phyloP scores from a whole-genome alignment of 1,140 invertebrate species.

The Drosophila orosa region DNA sequence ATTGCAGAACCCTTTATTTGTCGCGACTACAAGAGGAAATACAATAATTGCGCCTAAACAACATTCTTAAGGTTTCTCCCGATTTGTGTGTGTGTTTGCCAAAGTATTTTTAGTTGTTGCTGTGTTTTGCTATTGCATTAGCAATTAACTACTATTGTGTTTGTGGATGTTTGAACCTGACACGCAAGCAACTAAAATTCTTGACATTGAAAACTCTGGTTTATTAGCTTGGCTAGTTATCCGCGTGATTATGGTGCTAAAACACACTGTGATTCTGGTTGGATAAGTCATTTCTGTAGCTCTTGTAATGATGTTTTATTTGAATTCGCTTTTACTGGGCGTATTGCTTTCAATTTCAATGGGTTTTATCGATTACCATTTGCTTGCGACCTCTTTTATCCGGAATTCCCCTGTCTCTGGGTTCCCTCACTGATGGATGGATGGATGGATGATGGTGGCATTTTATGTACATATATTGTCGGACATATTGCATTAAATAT shows the following conservation, averaged over 20 bases:
- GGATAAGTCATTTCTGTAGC: slow-evolving; percentile 1
- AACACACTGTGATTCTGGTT: not conserved
- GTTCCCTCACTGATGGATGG: not conserved
- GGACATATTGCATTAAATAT: slow-evolving; percentile 34
- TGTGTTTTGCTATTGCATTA: slow-evolving; percentile 37
- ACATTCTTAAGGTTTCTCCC: slow-evolving; percentile 64
- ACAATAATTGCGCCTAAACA: slow-evolving; percentile 65
- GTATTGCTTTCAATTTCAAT: slow-evolving; percentile 44
- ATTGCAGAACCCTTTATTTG: not conserved
- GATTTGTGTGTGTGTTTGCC: slow-evolving; percentile 55
- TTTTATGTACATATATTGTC: slow-evolving; percentile 23
- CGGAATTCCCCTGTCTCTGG: not conserved
- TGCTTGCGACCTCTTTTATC: slow-evolving; percentile 11
- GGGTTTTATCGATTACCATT: slow-evolving; percentile 34
- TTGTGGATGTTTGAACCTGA: slow-evolving; percentile 49
- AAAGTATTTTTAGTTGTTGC: slow-evolving; percentile 68
- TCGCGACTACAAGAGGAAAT: slow-evolving; percentile 2
- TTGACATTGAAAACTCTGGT: slow-evolving; percentile 54
- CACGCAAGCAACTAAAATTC: slow-evolving; percentile 33
- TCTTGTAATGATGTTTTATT: not conserved
- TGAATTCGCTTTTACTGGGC: slow-evolving; percentile 32
- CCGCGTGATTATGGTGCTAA: slow-evolving; percentile 6
- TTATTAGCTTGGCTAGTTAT: slow-evolving; percentile 3
- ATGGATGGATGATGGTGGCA: slow-evolving; percentile 6
- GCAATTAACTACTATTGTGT: slow-evolving; percentile 55